Percentiles rank a stretch among this genome's conserved stretches.
phyloP scores from a whole-genome alignment of 2,797 vertebrate genomes.

The Sebastes glaucus region DNA sequence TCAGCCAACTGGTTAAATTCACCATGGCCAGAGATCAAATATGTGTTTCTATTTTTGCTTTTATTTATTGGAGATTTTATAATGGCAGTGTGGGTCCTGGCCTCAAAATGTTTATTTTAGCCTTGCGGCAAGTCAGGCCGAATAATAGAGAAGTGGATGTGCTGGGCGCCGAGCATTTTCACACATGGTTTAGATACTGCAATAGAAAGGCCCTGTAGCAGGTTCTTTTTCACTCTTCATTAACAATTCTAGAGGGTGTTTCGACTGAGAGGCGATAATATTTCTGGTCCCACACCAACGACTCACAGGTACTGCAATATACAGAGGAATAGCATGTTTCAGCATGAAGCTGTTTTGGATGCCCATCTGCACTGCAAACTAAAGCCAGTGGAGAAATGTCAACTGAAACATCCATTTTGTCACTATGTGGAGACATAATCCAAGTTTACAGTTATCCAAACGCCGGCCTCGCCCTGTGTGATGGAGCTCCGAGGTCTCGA shows the following conservation, averaged over 20 bases:
- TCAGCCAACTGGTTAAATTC: constrained; percentile 35
- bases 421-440: constrained; percentile 14
- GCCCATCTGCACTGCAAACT: background rate
- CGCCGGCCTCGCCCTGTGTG: constrained; percentile 32
- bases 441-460: constrained; percentile 30
- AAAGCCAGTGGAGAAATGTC: background rate
- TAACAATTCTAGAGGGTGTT: constrained; percentile 62
- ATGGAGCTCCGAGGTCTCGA: constrained; percentile 30
- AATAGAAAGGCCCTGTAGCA: constrained; percentile 30
- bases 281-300: constrained; percentile 32
- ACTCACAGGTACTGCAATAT: constrained; percentile 16
- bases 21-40: constrained; percentile 22
- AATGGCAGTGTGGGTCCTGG: constrained; percentile 6
- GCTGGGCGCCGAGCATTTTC: constrained; percentile 46
- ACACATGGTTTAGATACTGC: constrained; percentile 36
- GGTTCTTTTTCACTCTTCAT: constrained; percentile 61
- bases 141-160: constrained; percentile 36
- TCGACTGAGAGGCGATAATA: constrained; percentile 55
- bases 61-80: constrained; percentile 45
- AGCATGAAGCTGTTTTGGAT: background rate
- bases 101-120: constrained; percentile 52
- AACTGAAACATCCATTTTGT: constrained; percentile 24
- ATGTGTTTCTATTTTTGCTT: constrained; percentile 47
- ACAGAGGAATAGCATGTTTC: constrained; percentile 5
- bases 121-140: constrained; percentile 46